These are phyloP conservation scores for Drosophila pullipes DNA, from an alignment of 2,888 invertebrate species.

Conservation along the genomic window DNA sequence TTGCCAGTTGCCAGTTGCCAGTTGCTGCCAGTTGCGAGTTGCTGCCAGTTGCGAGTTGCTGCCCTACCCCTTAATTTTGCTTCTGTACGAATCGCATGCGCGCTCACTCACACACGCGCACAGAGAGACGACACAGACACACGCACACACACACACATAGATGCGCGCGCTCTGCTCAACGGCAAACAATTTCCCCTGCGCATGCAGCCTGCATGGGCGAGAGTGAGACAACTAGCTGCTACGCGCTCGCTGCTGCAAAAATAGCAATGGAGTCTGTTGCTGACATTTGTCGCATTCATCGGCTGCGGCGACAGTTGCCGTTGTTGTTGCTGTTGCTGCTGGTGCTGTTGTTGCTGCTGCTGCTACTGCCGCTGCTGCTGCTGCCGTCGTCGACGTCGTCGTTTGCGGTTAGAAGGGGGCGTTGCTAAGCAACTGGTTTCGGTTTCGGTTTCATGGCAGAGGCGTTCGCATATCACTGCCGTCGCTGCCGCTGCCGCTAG, in stretches of 20 bases:
- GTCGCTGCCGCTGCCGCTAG: conserved; percentile 26
- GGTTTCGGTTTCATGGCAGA: conserved; percentile 57
- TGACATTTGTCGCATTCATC: conserved; percentile 75
- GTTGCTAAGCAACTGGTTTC: conserved; percentile 85
- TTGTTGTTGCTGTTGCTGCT: conserved; percentile 20
- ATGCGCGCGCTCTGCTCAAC: conserved; percentile 42
- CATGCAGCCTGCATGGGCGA: conserved; percentile 20
- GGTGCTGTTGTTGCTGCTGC: conserved; percentile 8
- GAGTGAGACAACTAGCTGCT: conserved; percentile 63
- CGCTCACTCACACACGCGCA: conserved; percentile 60
- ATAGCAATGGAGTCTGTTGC: conserved; percentile 84
- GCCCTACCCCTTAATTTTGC: conserved; percentile 51
- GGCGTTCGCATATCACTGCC: conserved; percentile 45
- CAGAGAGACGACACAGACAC: conserved; percentile 11
- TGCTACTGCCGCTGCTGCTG: conserved; percentile 2
- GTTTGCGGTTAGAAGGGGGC: conserved; percentile 84
- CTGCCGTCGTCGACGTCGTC: conserved; percentile 31
- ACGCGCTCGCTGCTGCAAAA: conserved; percentile 43
- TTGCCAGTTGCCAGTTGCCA: conserved; percentile 19
- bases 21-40: conserved; percentile 31
- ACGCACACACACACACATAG: conserved; percentile 18
- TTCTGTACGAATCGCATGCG: conserved; percentile 68
- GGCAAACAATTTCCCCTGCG: conserved; percentile 60
- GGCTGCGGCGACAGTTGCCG: conserved; percentile 54
- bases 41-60: conserved; percentile 12